Percentiles rank a stretch among this genome's conserved stretches.
phyloP scores from a whole-genome alignment of 2,797 vertebrate genomes.

The Notolepis coatsorum region DNA sequence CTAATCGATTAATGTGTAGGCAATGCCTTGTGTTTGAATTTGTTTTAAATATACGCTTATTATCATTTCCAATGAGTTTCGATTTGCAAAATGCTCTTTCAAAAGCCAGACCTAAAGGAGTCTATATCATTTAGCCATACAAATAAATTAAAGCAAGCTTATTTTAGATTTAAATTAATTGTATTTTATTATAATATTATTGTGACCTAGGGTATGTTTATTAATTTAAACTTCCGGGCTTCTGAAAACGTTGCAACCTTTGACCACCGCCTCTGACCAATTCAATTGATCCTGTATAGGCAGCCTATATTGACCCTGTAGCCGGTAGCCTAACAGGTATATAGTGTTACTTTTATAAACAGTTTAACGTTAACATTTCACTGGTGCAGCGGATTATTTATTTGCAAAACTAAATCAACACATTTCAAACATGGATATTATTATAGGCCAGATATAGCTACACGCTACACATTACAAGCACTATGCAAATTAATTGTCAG shows the following conservation, averaged over 20 bases:
- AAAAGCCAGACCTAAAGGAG: slow-evolving; percentile 13
- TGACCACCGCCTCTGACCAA: slow-evolving; percentile 41
- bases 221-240: slow-evolving; percentile 24
- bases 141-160: neutral
- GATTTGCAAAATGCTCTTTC: slow-evolving; percentile 22
- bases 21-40: slow-evolving; percentile 7
- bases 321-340: no score
- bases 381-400: neutral
- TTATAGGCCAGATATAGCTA: no score
- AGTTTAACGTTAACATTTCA: slow-evolving; percentile 11
- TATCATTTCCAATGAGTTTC: slow-evolving; percentile 26
- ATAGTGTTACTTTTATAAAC: slow-evolving; percentile 1
- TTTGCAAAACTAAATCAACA: no score
- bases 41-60: slow-evolving; percentile 7
- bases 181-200: slow-evolving; percentile 12
- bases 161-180: neutral
- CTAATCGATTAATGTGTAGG: slow-evolving; percentile 8
- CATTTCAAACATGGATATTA: no score
- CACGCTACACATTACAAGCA: no score
- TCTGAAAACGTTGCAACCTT: slow-evolving; percentile 44
- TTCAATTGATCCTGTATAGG: slow-evolving; percentile 15
- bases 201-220: slow-evolving; percentile 2
- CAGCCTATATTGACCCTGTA: no score
- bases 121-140: neutral
- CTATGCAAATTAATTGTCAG: no score